Evolutionary conservation across 2,888 invertebrate species (phyloP).

Genomic region (Metalampra italica): DNA sequence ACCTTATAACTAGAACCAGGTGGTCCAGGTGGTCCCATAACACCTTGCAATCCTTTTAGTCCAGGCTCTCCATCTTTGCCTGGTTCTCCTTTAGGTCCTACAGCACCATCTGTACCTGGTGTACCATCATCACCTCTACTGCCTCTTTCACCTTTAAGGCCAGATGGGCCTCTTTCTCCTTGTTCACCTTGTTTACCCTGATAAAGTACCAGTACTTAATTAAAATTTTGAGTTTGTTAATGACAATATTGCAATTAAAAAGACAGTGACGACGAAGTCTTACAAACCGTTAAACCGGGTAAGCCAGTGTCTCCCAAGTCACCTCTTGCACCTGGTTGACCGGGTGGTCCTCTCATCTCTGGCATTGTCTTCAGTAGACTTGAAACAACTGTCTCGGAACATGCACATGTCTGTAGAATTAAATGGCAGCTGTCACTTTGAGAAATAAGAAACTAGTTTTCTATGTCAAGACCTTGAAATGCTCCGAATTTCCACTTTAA

Average conservation of each 20-base stretch:
- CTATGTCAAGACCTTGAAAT: too few species aligned
- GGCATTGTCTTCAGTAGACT: conserved; percentile 44
- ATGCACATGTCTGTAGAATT: conserved; percentile 42
- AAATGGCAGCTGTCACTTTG: neutral
- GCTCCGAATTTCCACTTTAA: too few species aligned
- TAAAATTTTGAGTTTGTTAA: too few species aligned
- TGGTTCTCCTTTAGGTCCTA: conserved; percentile 84
- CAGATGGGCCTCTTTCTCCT: conserved; percentile 81
- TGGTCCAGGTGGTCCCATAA: conserved; percentile 73
- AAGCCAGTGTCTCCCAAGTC: conserved; percentile 34
- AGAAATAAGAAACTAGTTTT: too few species aligned
- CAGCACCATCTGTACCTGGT: conserved; percentile 52
- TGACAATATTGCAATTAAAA: too few species aligned
- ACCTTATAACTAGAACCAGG: conserved; percentile 64
- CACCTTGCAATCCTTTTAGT: conserved; percentile 79
- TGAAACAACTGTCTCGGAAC: conserved; percentile 45
- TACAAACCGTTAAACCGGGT: conserved; percentile 50
- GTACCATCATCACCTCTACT: conserved; percentile 84
- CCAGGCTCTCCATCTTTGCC: conserved; percentile 82
- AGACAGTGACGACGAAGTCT: too few species aligned
- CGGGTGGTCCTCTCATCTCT: conserved; percentile 73
- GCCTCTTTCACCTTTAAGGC: conserved; percentile 74
- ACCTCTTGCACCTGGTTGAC: conserved; percentile 69
- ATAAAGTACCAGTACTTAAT: conserved; percentile 11
- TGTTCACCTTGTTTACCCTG: conserved; percentile 82